A percentile compares a stretch with the other conserved stretches of the same genome.
These are phyloP conservation scores for Varanus komodoensis DNA, from an alignment of 2,113 vertebrate species.

Conservation along the genomic window DNA sequence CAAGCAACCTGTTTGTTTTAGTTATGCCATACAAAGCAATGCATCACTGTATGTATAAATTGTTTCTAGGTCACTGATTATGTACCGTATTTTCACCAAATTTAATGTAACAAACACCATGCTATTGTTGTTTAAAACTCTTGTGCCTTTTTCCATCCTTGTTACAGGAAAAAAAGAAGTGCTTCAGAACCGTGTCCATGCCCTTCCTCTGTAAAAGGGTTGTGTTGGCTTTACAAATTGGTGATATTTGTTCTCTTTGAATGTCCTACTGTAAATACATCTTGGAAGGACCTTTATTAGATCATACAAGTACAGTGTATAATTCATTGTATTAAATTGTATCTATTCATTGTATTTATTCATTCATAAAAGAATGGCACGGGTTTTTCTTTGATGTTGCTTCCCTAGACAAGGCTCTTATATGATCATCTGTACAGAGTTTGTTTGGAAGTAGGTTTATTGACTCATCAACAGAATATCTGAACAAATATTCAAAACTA, in stretches of 20 bases:
- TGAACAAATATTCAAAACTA: background rate
- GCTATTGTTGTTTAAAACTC: background rate
- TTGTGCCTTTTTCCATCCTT: slow-evolving; percentile 9
- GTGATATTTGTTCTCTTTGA: background rate
- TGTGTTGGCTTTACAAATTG: slow-evolving; percentile 15
- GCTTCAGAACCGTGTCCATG: background rate
- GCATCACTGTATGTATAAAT: background rate
- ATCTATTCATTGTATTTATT: too few relatives aligned
- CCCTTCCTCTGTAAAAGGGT: slow-evolving; percentile 26
- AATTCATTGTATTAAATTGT: background rate
- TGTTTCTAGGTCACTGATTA: slow-evolving; percentile 16
- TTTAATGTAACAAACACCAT: slow-evolving; percentile 26
- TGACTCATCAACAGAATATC: background rate
- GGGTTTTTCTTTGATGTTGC: slow-evolving; percentile 22
- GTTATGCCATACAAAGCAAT: slow-evolving; percentile 13
- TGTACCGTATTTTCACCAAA: slow-evolving; percentile 44
- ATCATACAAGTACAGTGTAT: background rate
- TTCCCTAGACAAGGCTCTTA: slow-evolving; percentile 28
- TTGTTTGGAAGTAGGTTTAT: background rate
- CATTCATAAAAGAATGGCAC: slow-evolving; percentile 1
- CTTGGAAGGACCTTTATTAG: slow-evolving; percentile 3
- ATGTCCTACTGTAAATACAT: slow-evolving; percentile 8
- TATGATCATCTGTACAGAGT: background rate
- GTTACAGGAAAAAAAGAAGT: slow-evolving; percentile 38
- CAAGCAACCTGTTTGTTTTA: slow-evolving; percentile 32